Conservation (phyloP, 2,888 invertebrate species). For the Papilio elwesi region DNA sequence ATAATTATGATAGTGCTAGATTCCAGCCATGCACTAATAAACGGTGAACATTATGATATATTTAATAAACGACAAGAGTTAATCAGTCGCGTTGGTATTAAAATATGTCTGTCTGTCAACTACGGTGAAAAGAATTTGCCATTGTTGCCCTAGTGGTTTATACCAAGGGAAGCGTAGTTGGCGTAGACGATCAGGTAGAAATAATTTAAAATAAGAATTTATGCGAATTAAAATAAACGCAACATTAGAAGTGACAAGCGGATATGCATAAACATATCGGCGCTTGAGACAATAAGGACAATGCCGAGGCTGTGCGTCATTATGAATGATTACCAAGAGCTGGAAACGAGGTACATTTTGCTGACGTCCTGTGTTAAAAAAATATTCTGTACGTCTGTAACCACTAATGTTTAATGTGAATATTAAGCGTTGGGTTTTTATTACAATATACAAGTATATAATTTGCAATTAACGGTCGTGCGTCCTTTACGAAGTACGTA, state of each 20-base stretch:
- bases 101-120: too few relatives aligned
- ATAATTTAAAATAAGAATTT: slow-evolving; percentile 27
- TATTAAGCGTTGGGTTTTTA: neutral
- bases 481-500: too few relatives aligned
- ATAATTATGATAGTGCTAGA: too few relatives aligned
- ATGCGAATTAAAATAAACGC: slow-evolving; percentile 24
- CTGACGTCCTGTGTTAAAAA: slow-evolving; percentile 9
- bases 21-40: too few relatives aligned
- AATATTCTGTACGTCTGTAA: slow-evolving; percentile 41
- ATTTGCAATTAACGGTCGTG: too few relatives aligned
- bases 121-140: too few relatives aligned
- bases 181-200: slow-evolving; percentile 9
- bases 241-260: slow-evolving; percentile 27
- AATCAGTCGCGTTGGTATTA: too few relatives aligned
- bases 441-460: too few relatives aligned
- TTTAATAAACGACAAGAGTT: too few relatives aligned
- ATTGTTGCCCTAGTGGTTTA: slow-evolving; percentile 1
- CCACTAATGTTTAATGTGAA: neutral
- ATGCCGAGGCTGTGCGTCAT: slow-evolving; percentile 35
- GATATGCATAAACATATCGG: slow-evolving; percentile 34
- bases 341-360: slow-evolving; percentile 23
- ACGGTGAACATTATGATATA: too few relatives aligned
- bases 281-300: slow-evolving; percentile 35
- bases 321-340: slow-evolving; percentile 18
- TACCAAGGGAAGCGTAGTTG: slow-evolving; percentile 1